phyloP scores from a whole-genome alignment of 2,888 invertebrate species.

The Pachliopta kotzebuea region DNA sequence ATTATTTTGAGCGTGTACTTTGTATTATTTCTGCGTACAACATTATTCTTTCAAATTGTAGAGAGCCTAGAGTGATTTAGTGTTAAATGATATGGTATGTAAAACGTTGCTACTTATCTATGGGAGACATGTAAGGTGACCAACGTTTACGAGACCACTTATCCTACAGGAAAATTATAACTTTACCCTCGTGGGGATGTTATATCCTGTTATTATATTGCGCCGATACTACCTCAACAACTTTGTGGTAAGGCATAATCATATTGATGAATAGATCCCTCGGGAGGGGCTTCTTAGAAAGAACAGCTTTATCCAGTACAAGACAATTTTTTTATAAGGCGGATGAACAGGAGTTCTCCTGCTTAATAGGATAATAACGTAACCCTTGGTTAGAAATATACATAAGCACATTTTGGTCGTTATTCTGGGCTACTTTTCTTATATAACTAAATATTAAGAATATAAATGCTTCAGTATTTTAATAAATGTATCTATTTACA shows the following conservation, averaged over 20 bases:
- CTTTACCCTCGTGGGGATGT: conserved; percentile 32
- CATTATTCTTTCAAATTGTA: neutral
- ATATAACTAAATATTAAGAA: no score
- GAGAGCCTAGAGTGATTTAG: conserved; percentile 12
- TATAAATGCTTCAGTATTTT: no score
- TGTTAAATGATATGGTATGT: conserved; percentile 9
- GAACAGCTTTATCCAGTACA: conserved; percentile 27
- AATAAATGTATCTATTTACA: no score
- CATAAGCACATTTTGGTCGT: no score
- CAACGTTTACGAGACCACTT: conserved; percentile 18
- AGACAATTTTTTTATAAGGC: neutral
- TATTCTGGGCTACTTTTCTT: no score
- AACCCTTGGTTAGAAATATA: no score
- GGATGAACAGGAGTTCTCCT: no score
- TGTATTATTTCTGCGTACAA: no score
- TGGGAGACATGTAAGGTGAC: conserved; percentile 10
- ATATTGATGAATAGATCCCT: conserved; percentile 43
- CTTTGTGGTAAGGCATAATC: conserved; percentile 41
- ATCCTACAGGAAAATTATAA: conserved; percentile 31
- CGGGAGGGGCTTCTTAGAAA: conserved; percentile 31
- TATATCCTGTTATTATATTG: conserved; percentile 44
- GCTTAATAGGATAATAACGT: no score
- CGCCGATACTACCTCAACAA: conserved; percentile 34
- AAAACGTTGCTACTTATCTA: conserved; percentile 6
- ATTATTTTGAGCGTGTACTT: no score